Evolutionary conservation across 2,888 invertebrate genomes (phyloP).

Genomic region (Tuta absoluta): DNA sequence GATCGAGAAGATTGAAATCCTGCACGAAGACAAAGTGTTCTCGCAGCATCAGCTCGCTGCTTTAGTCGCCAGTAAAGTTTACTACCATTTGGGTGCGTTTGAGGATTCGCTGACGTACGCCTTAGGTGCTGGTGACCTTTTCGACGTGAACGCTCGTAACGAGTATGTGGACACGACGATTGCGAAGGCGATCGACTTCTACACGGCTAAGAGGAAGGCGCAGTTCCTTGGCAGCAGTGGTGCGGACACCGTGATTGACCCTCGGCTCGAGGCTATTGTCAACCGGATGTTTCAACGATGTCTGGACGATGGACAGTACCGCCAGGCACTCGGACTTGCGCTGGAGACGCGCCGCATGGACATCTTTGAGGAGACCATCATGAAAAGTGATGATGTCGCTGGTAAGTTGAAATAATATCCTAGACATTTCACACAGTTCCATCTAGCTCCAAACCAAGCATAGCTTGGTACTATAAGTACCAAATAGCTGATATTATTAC

Average conservation of each 20-base stretch:
- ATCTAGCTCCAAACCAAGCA: no score
- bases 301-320: conserved; percentile 95
- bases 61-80: conserved; percentile 98
- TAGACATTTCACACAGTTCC: no score
- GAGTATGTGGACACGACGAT: conserved; percentile 99
- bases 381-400: conserved; percentile 93
- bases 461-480: no score
- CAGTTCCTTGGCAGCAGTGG: conserved; percentile 84
- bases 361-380: conserved; percentile 95
- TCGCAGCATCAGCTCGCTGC: conserved; percentile 96
- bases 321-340: conserved; percentile 97
- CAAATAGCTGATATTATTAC: no score
- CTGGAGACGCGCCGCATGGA: conserved; percentile 98
- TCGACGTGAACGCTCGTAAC: conserved; percentile 95
- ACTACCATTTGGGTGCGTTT: conserved; percentile 98
- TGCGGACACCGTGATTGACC: conserved; percentile 86
- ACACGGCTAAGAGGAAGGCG: conserved; percentile 92
- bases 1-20: conserved; percentile 97
- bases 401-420: no score
- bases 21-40: conserved; percentile 95
- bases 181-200: conserved; percentile 98
- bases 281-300: conserved; percentile 98
- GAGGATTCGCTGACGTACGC: conserved; percentile 99
- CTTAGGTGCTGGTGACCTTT: conserved; percentile 95
- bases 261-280: conserved; percentile 94